Conservation (phyloP, 2,113 vertebrate species). For the Sus scrofa region T2T-Sscrofa CM000818.6:77783001-77783500, state of each 20-base stretch:
- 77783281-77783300: slow-evolving; percentile 21
- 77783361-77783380: slow-evolving; percentile 39
- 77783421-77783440: slow-evolving; percentile 43
- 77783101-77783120: slow-evolving; percentile 48
- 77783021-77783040: slow-evolving; percentile 14
- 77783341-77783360: not conserved
- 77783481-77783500: slow-evolving; percentile 37
- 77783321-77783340: not conserved
- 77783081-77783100: slow-evolving; percentile 16
- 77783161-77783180: slow-evolving; percentile 43
- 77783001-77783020: not conserved
- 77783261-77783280: not conserved
- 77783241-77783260: not conserved
- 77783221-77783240: not conserved
- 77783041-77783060: slow-evolving; percentile 50
- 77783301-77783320: not conserved
- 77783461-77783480: slow-evolving; percentile 24
- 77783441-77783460: slow-evolving; percentile 20
- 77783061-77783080: slow-evolving; percentile 51
- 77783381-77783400: not conserved
- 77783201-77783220: not conserved
- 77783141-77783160: not conserved
- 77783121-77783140: slow-evolving; percentile 30
- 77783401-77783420: slow-evolving; percentile 34
- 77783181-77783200: slow-evolving; percentile 27